Conservation (phyloP, 2,888 invertebrate species). For the Drosophila leonis region DNA sequence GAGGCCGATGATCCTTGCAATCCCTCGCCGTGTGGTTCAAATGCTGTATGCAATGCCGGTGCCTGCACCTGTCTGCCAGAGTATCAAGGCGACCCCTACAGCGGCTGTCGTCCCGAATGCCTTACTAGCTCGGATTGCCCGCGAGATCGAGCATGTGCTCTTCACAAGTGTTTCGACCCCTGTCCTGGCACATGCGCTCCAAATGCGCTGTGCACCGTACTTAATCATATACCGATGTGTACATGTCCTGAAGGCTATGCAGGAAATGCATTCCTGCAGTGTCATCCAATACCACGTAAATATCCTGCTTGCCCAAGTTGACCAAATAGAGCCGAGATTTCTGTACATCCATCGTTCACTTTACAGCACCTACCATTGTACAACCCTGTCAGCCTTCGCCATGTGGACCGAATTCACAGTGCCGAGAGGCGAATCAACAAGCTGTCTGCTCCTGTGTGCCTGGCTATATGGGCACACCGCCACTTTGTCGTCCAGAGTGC, state of each 20-base stretch:
- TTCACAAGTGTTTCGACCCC: slow-evolving; percentile 91
- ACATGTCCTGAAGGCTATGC: slow-evolving; percentile 89
- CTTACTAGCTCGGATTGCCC: slow-evolving; percentile 91
- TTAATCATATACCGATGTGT: slow-evolving; percentile 92
- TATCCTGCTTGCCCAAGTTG: slow-evolving; percentile 52
- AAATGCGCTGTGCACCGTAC: slow-evolving; percentile 91
- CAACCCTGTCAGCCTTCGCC: slow-evolving; percentile 88
- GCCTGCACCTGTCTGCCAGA: slow-evolving; percentile 86
- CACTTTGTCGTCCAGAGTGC: slow-evolving; percentile 92
- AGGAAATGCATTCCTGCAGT: slow-evolving; percentile 90
- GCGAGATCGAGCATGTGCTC: slow-evolving; percentile 89
- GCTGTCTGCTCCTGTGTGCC: slow-evolving; percentile 90
- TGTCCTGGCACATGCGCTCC: slow-evolving; percentile 92
- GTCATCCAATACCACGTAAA: slow-evolving; percentile 85
- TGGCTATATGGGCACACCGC: slow-evolving; percentile 89
- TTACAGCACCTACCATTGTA: slow-evolving; percentile 82
- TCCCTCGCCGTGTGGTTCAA: slow-evolving; percentile 92
- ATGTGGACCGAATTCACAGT: slow-evolving; percentile 92
- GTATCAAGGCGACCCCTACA: slow-evolving; percentile 91
- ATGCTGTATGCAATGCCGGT: slow-evolving; percentile 88
- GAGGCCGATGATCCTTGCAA: slow-evolving; percentile 88
- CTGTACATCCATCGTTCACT: slow-evolving; percentile 1
- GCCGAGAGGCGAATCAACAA: slow-evolving; percentile 89
- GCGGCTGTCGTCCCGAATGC: slow-evolving; percentile 93
- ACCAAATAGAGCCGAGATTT: not conserved